Evolutionary conservation across 2,797 vertebrate species (phyloP), one percentile per base, ranked within the genome.

Genomic region (Pseudotriccus pelzelni): DNA sequence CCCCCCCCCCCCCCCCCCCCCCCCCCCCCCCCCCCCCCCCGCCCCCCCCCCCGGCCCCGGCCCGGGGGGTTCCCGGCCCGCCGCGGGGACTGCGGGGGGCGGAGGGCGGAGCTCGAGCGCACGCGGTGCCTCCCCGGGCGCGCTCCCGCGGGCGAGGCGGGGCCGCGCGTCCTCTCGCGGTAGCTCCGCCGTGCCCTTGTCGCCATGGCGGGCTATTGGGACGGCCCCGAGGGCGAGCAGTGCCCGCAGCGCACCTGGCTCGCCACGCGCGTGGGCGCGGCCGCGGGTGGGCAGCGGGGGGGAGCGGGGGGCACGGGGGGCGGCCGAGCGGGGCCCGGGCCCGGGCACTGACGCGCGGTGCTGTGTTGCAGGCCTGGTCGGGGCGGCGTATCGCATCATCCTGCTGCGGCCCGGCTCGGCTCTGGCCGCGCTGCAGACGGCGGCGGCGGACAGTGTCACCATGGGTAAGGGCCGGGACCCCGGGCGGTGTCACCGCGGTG

Each of bases 311-410:
- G 1, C 30, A 1, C 19, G 27, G 17, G 27, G 56, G 59, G 66
- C 22, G 52, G 63, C 36, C 25, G 46, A 41, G 67, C 11, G 67
- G 46, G 80, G 25, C 37, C 23, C 2, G 28, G 62, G 39, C 8
- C 13, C 18, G n/a, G 44, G 39, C 18, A 11, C 4, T 90, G 67
- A 73, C 79, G 19, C 13, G 16, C 47, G 1, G 41, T 30, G 17
- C 47, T 91, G 66, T 84, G 52, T 89, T 89, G 60, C 93, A 96
- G 94, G 94, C 30, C 25, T 94, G 63, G 3, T 96, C 4, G 94
- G 84, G 13, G 27, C 96, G n/a, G 67, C 84, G 8, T 97, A 91
- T 25, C 85, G 95, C 44, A 75, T 97, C 25, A 17, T 93, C 8
- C 80, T 96, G 36, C 82, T 34, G 75, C 83, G 50, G 49, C 94